phyloP scores from a whole-genome alignment of 2,888 invertebrate species.

The Caenorhabditis becei region DNA sequence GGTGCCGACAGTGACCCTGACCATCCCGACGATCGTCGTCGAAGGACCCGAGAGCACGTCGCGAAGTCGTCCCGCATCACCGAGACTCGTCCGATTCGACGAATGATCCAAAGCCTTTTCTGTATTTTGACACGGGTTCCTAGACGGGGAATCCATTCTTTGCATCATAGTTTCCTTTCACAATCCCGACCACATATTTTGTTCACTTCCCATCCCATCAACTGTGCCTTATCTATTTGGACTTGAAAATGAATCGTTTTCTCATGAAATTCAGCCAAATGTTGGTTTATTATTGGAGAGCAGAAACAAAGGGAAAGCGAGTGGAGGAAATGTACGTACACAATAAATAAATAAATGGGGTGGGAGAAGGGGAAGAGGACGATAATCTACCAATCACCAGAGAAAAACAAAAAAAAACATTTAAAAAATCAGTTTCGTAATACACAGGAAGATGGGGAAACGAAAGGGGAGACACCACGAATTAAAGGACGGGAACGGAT shows the following conservation, averaged over 20 bases:
- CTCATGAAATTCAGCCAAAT: conserved; percentile 26
- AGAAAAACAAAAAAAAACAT: conserved; percentile 18
- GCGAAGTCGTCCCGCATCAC: conserved; percentile 60
- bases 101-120: conserved; percentile 27
- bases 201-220: conserved; percentile 19
- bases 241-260: conserved; percentile 12
- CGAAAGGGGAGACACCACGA: conserved; percentile 31
- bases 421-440: conserved; percentile 23
- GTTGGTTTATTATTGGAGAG: conserved; percentile 20
- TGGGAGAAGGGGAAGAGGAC: not conserved
- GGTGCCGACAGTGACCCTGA: conserved; percentile 23
- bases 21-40: conserved; percentile 66
- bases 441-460: conserved; percentile 47
- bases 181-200: conserved; percentile 36
- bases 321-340: conserved; percentile 21
- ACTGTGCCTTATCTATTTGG: conserved; percentile 38
- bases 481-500: conserved; percentile 29
- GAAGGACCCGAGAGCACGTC: conserved; percentile 53
- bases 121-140: conserved; percentile 20
- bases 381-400: conserved; percentile 44
- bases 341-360: conserved; percentile 34
- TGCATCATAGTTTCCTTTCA: conserved; percentile 10
- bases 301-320: conserved; percentile 12
- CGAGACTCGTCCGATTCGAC: conserved; percentile 62
- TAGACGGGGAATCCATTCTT: conserved; percentile 17